Base-by-base conservation (phyloP, 2,797 vertebrate species). In the Oreochromis mossambicus region DNA sequence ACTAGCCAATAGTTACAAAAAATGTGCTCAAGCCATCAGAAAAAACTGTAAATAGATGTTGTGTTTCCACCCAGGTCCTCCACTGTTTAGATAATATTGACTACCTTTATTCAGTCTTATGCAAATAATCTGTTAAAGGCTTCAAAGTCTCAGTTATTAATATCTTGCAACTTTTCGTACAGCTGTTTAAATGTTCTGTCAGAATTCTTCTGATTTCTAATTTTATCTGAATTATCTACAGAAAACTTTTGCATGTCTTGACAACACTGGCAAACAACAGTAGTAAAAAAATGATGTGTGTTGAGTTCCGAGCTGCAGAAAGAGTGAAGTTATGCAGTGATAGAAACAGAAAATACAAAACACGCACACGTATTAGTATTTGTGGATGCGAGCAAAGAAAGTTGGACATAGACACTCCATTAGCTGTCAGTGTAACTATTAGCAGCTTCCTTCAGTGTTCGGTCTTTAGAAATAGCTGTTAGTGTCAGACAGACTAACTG, bases 401-500 rank as follows among this genome's bases (percentile, higher is more conserved):
- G 68, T 32, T 75, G 17, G 68, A 75, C 66, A 46, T 41, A 17
- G 41, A 46, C 86, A 15, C 54, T 80, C 82, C 78, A 81, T 86
- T 88, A 81, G 63, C 82, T 41, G 41, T 84, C 79, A 66, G 58
- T n/a, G 61, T 6, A 82, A 82, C 84, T 86, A 90, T 86, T 70
- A 86, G 73, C 82, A 84, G 84, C 84, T 90, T 55, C 76, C 41
- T 83, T 50, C 17, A 75, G 43, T 75, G 68, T 50, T 75, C 15
- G 10, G 68, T 32, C 26, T 75, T 75, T 75, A 13, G 75, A 84
- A 90, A 90, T 84, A 88, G 82, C 82, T 78, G 84, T 80, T 82
- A 75, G 83, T 88, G 89, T 80, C 84, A 84, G 82, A 86, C 88
- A 55, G 38, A 52, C 68, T 61, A 81, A 83, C 86, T 82, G 83